Percentiles rank a stretch among this genome's conserved stretches.
Evolutionary conservation across 2,113 vertebrate species (phyloP).

Genomic region (Myotis brandtii): DNA sequence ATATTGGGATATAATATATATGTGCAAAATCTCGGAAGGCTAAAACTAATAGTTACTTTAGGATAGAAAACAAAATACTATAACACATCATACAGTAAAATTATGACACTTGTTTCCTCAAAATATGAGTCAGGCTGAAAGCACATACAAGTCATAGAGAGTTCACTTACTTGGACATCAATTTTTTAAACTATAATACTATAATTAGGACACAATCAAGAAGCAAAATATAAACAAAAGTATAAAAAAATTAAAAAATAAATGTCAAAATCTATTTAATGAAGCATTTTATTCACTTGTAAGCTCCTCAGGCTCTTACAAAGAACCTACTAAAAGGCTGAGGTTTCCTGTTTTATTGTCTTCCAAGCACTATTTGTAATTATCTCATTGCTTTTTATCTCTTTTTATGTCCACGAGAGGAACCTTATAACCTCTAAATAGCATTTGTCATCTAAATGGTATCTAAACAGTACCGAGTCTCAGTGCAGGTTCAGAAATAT

Average conservation of each 20-base stretch:
- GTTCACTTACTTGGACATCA: not conserved
- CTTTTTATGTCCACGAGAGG: not conserved
- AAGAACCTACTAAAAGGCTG: constrained; percentile 26
- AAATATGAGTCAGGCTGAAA: constrained; percentile 23
- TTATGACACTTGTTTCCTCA: not conserved
- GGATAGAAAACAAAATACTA: not conserved
- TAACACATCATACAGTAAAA: constrained; percentile 18
- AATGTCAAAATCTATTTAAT: constrained; percentile 41
- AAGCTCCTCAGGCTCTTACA: not conserved
- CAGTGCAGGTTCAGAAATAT: not conserved
- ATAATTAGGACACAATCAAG: not conserved
- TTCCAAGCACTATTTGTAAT: constrained; percentile 22
- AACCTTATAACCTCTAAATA: not conserved
- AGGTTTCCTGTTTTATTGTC: constrained; percentile 13
- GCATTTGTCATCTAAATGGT: not conserved
- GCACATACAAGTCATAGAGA: not conserved
- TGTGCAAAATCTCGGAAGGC: not conserved
- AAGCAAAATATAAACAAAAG: constrained; percentile 17
- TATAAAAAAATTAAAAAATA: not conserved
- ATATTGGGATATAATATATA: not conserved
- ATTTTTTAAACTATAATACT: constrained; percentile 23
- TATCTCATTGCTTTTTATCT: constrained; percentile 1
- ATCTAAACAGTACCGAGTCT: not conserved
- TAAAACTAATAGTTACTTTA: not conserved
- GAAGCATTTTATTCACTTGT: not conserved